phyloP scores from a whole-genome alignment of 1,140 invertebrate genomes.

The Drosophila parvula region DNA sequence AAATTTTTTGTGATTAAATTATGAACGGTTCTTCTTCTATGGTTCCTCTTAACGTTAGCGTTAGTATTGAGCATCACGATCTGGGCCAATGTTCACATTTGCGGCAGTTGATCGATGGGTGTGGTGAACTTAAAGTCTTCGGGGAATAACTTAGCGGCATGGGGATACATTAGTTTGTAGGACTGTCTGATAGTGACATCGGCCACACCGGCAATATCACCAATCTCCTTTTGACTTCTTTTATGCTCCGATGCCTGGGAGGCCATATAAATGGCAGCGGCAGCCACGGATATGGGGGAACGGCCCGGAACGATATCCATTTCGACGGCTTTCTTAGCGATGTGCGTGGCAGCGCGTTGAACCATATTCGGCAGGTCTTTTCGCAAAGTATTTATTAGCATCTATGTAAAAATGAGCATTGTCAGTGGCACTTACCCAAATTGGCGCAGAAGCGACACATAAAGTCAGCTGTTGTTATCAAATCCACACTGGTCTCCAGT shows the following conservation, averaged over 20 bases:
- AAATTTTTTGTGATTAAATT: conserved; percentile 57
- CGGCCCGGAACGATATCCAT: conserved; percentile 99
- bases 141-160: conserved; percentile 96
- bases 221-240: conserved; percentile 98
- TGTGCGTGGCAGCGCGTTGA: conserved; percentile 97
- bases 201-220: conserved; percentile 99
- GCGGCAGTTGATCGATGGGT: conserved; percentile 96
- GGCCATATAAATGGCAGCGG: conserved; percentile 99
- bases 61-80: conserved; percentile 59
- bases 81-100: conserved; percentile 86
- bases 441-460: conserved; percentile 97
- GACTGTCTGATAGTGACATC: conserved; percentile 99
- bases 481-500: conserved; percentile 97
- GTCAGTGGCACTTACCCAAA: conserved; percentile 85
- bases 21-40: conserved; percentile 32
- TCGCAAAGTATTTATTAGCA: background rate
- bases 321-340: conserved; percentile 98
- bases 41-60: conserved; percentile 41
- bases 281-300: conserved; percentile 99
- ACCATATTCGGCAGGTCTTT: conserved; percentile 93
- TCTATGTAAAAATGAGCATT: background rate
- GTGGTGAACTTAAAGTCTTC: conserved; percentile 98
- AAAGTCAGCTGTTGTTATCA: conserved; percentile 99
- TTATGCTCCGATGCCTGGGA: conserved; percentile 98
- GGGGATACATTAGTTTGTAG: conserved; percentile 98